phyloP scores from a whole-genome alignment of 1,140 invertebrate species.

The Caenorhabditis latens region DNA sequence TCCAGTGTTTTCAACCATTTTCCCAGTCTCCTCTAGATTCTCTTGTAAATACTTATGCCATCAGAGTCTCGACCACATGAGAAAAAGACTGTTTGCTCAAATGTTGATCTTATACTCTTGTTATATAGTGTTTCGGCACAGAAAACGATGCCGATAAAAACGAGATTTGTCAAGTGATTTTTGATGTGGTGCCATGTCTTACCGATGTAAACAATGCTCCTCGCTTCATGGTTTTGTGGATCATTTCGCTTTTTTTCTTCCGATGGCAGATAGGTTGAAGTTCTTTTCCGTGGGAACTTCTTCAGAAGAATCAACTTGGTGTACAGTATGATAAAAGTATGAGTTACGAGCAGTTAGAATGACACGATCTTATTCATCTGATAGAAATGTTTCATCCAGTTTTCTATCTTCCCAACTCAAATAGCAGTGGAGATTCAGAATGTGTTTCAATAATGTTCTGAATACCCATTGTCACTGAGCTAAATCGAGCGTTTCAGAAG shows the following conservation, averaged over 20 bases:
- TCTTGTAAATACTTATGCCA: conserved; percentile 49
- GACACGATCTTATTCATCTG: no score
- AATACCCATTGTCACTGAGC: no score
- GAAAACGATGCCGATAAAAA: conserved; percentile 3
- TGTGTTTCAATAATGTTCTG: no score
- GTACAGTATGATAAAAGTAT: no score
- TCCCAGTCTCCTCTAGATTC: neutral
- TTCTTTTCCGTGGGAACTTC: no score
- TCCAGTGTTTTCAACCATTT: neutral
- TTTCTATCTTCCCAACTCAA: no score
- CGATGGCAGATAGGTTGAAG: neutral
- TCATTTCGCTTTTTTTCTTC: neutral
- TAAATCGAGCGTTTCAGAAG: no score
- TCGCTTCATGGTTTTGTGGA: neutral
- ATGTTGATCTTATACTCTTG: conserved; percentile 55
- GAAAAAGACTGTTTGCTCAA: conserved; percentile 33
- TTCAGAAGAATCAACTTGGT: no score
- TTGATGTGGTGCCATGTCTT: conserved; percentile 30
- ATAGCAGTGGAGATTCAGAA: no score
- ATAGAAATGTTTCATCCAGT: no score
- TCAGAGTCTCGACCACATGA: neutral
- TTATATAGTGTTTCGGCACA: neutral
- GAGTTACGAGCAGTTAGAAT: no score
- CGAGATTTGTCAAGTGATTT: conserved; percentile 53
- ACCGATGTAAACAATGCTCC: neutral